phyloP scores from a whole-genome alignment of 1,140 invertebrate species.

The Neodiprion fabricii region DNA sequence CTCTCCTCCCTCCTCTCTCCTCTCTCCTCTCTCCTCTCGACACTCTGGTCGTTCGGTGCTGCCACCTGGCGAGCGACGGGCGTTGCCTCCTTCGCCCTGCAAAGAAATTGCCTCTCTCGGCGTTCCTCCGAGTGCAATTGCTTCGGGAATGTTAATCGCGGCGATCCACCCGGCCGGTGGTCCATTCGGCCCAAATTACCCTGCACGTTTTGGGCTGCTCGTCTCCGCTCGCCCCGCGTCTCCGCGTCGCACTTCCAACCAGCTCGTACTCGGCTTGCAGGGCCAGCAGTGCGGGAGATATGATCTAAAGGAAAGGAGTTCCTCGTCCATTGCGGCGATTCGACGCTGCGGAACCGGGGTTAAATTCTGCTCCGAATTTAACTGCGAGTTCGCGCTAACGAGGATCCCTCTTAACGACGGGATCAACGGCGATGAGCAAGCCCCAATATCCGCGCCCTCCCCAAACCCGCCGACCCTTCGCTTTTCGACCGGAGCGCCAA shows the following conservation, averaged over 20 bases:
- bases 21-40: background rate
- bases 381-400: conserved; percentile 49
- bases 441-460: conserved; percentile 49
- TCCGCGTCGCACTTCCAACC: background rate
- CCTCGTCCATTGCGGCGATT: background rate
- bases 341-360: background rate
- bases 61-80: conserved; percentile 32
- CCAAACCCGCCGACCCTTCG: conserved; percentile 48
- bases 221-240: conserved; percentile 26
- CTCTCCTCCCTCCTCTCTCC: background rate
- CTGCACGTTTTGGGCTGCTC: conserved; percentile 31
- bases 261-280: too few species aligned
- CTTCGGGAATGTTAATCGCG: conserved; percentile 53
- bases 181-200: conserved; percentile 40
- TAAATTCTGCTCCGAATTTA: too few species aligned
- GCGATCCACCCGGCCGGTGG: conserved; percentile 39
- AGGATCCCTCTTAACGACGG: conserved; percentile 56
- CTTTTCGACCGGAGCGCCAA: conserved; percentile 57
- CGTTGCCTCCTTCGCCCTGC: conserved; percentile 22
- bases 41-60: conserved; percentile 35
- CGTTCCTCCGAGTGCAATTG: conserved; percentile 46
- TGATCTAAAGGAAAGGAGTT: background rate
- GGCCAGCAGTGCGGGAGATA: too few species aligned
- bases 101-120: conserved; percentile 44
- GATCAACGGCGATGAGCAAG: conserved; percentile 51